Percentiles rank a stretch among this genome's conserved stretches.
Conservation (phyloP, 1,140 invertebrate species). For the Lethrus apterus region DNA sequence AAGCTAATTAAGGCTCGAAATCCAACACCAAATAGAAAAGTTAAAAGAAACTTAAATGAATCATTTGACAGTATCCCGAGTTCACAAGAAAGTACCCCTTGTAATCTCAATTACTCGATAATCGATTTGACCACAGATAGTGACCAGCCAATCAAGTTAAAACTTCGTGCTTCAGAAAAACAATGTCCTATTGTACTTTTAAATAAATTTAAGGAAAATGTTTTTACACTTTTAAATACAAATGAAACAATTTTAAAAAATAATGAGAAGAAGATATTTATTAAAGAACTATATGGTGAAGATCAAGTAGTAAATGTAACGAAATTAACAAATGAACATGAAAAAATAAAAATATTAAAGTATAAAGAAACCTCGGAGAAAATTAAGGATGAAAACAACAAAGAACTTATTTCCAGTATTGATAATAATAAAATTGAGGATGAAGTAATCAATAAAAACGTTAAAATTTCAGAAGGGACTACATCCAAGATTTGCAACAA, state of each 20-base stretch:
- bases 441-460: neutral
- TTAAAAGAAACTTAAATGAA: conserved; percentile 14
- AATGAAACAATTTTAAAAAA: no score
- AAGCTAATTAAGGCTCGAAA: neutral
- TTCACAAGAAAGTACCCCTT: conserved; percentile 2
- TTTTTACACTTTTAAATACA: no score
- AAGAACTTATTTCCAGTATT: no score
- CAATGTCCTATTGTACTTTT: conserved; percentile 8
- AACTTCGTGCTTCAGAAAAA: conserved; percentile 2
- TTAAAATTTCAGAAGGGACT: neutral
- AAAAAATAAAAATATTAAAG: no score
- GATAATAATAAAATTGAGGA: neutral
- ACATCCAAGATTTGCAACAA: neutral
- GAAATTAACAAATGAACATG: no score
- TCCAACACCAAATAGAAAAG: neutral
- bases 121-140: neutral
- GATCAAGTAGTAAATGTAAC: no score
- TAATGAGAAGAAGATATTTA: no score
- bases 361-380: no score
- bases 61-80: conserved; percentile 10
- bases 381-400: no score
- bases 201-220: neutral
- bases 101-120: conserved; percentile 13
- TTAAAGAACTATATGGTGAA: no score
- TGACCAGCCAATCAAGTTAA: conserved; percentile 9